Evolutionary conservation across 2,888 invertebrate genomes (phyloP).

Genomic region (Nebria brevicollis): DNA sequence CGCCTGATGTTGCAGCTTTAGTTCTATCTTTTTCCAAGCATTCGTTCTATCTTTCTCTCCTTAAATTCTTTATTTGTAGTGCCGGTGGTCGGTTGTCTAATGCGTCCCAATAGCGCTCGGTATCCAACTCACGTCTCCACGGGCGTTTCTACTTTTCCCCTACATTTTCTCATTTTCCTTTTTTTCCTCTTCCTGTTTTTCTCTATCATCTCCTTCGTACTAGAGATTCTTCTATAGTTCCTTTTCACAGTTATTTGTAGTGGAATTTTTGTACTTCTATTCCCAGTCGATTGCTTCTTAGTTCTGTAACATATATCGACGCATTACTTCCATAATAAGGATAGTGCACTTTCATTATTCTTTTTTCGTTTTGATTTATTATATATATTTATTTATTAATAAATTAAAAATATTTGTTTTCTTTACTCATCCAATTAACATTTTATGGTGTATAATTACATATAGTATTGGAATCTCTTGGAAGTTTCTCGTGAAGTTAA

Average conservation of each 20-base stretch:
- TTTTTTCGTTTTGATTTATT: background rate
- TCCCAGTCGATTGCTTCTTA: slow-evolving; percentile 14
- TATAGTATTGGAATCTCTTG: background rate
- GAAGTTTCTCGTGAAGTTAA: background rate
- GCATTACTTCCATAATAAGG: slow-evolving; percentile 12
- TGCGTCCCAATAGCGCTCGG: slow-evolving; percentile 52
- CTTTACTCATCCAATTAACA: background rate
- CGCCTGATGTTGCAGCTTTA: slow-evolving; percentile 47
- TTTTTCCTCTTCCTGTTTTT: background rate
- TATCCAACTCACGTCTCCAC: slow-evolving; percentile 51
- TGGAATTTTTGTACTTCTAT: slow-evolving; percentile 18
- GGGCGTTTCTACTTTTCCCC: slow-evolving; percentile 50
- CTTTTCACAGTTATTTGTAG: background rate
- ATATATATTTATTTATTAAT: no score
- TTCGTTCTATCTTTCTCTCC: slow-evolving; percentile 47
- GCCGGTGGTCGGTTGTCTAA: slow-evolving; percentile 49
- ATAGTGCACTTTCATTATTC: background rate
- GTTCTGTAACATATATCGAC: background rate
- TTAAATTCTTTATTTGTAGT: slow-evolving; percentile 52
- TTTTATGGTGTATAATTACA: background rate
- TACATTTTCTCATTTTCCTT: slow-evolving; percentile 50
- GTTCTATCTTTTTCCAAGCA: slow-evolving; percentile 47
- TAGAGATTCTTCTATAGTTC: background rate
- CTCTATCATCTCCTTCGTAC: background rate
- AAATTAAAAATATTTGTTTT: no score